Percentiles rank a stretch among this genome's conserved stretches.
phyloP scores from a whole-genome alignment of 2,797 vertebrate species.

The Onychomys torridus region DNA sequence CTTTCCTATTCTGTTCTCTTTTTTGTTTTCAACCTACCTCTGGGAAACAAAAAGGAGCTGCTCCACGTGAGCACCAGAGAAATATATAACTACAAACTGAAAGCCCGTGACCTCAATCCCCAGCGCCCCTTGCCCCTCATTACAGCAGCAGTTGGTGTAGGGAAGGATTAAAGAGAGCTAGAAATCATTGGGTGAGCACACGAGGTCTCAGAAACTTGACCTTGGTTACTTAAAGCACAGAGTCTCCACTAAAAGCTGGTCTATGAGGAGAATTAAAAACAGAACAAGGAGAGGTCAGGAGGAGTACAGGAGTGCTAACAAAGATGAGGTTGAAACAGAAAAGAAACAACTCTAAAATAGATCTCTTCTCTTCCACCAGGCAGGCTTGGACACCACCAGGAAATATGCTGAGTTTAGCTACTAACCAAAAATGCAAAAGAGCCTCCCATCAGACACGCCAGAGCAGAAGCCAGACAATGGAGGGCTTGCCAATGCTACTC shows the following conservation, averaged over 20 bases:
- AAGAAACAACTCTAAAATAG: constrained; percentile 60
- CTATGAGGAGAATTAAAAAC: constrained; percentile 89
- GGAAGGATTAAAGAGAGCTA: constrained; percentile 88
- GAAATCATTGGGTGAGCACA: constrained; percentile 88
- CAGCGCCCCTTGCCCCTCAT: constrained; percentile 87
- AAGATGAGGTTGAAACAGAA: constrained; percentile 80
- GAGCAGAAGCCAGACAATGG: neutral
- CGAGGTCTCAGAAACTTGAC: constrained; percentile 88
- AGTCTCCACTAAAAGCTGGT: constrained; percentile 88
- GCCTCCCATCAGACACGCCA: neutral
- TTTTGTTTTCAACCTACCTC: neutral
- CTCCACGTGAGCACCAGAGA: constrained; percentile 78
- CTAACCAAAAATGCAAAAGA: constrained; percentile 27
- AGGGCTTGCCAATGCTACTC: neutral
- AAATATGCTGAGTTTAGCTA: constrained; percentile 56
- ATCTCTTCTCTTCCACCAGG: constrained; percentile 37
- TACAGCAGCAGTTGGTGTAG: constrained; percentile 87
- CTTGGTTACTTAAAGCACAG: constrained; percentile 87
- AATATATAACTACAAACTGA: constrained; percentile 85
- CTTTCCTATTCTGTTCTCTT: neutral
- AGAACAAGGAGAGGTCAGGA: constrained; percentile 88
- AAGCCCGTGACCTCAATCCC: constrained; percentile 86
- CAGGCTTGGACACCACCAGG: neutral
- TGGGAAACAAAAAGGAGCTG: constrained; percentile 63
- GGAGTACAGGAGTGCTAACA: constrained; percentile 86